Base-by-base conservation (phyloP, 1,140 invertebrate species). In the Drosophila triauraria region DNA sequence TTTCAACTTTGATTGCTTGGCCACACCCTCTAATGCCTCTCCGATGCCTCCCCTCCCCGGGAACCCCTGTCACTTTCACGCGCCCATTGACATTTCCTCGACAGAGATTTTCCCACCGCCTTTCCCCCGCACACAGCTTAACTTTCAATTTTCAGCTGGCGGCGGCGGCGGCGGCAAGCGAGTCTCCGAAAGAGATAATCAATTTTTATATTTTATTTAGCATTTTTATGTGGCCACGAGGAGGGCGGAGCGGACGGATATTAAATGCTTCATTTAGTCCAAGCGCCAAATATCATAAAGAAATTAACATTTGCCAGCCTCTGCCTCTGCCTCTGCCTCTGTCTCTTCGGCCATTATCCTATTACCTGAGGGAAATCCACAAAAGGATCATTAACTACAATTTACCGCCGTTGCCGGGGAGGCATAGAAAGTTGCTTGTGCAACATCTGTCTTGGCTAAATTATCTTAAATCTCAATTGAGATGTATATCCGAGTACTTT, bases 1-100 rank as follows among this genome's bases (percentile, higher is more conserved):
- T 87, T 87, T 87, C 83, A 88, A 87, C 84, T 87, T 87, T 87
- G 83, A 87, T 87, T 87, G 83, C 83, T 75, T n/a, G 53, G 76
- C 63, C 78, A 82, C 78, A 69, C 63, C 60, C 79, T 30, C 27
- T 30, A 30, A 30, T 30, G 27, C 27, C 27, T 64, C 51, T 46
- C 27, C 50, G 32, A n/a, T 10, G 8, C n/a, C 17, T 32, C 17
- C n/a, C 51, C 20, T n/a, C 42, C 12, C 50, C 9, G 20, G n/a
- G 10, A 17, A 30, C 8, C 30, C 40, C 23, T 38, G 38, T 44
- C 62, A 83, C 85, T 87, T 88, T 84, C 84, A 84, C 84, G 81
- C 84, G 81, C 84, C 80, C 80, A 60, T 90, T 88, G 84, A 88
- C 84, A 90, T 88, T 88, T 87, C 80, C 71, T 60, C 57, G 46